Evolutionary conservation across 2,113 vertebrate species (phyloP).

Genomic region (Stegastes partitus): DNA sequence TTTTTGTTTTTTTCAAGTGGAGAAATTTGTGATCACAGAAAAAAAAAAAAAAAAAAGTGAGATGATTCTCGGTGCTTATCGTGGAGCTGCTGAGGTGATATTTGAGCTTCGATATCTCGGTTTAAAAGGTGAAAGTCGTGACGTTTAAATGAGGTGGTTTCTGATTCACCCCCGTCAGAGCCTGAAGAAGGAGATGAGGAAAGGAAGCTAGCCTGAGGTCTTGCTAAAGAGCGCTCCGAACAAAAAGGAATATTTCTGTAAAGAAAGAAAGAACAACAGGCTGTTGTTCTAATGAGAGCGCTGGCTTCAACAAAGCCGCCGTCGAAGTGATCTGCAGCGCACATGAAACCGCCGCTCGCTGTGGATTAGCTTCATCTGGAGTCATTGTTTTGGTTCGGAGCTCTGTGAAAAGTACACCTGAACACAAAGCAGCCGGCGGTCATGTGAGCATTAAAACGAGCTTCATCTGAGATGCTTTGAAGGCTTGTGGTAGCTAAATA

Average conservation of each 20-base stretch:
- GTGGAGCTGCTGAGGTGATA: neutral
- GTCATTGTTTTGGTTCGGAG: slow-evolving; percentile 60
- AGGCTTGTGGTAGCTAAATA: too few species aligned
- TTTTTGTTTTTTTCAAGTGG: slow-evolving; percentile 20
- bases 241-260: neutral
- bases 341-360: slow-evolving; percentile 10
- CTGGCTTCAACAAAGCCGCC: slow-evolving; percentile 29
- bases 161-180: too few species aligned
- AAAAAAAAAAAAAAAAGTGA: slow-evolving; percentile 14
- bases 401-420: slow-evolving; percentile 57
- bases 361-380: slow-evolving; percentile 59
- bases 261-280: slow-evolving; percentile 16
- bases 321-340: slow-evolving; percentile 33
- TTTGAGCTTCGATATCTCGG: too few species aligned
- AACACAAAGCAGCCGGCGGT: slow-evolving; percentile 45
- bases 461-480: too few species aligned
- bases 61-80: slow-evolving; percentile 14
- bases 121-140: neutral
- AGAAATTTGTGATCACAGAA: slow-evolving; percentile 17
- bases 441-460: too few species aligned
- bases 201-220: too few species aligned
- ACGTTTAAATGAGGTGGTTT: neutral
- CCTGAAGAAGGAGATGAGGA: neutral
- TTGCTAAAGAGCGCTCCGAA: too few species aligned
- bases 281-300: slow-evolving; percentile 24